phyloP scores from a whole-genome alignment of 2,797 vertebrate genomes.

The Sebastes hopkinsi region DNA sequence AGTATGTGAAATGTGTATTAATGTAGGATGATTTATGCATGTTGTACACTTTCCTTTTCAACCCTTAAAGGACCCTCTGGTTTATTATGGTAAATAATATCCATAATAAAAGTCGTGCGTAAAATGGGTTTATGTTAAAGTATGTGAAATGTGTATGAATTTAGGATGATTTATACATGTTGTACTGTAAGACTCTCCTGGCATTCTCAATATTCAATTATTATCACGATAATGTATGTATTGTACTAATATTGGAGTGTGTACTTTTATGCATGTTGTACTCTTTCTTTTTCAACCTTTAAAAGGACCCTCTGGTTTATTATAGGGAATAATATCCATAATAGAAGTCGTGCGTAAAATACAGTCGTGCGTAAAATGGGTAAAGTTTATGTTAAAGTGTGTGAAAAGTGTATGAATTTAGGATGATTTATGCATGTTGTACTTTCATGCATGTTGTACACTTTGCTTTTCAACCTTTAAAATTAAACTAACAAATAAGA shows the following conservation, averaged over 20 bases:
- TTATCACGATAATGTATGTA: too few species aligned
- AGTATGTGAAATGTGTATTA: too few species aligned
- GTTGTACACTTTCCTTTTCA: neutral
- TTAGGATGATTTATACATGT: too few species aligned
- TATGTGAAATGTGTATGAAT: too few species aligned
- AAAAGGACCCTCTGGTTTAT: neutral
- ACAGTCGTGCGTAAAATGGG: too few species aligned
- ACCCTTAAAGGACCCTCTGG: accelerated
- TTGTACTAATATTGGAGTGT: too few species aligned
- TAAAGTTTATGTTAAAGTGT: neutral
- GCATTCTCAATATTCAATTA: too few species aligned
- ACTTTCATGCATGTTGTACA: neutral
- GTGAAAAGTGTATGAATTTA: too few species aligned
- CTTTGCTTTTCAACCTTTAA: neutral
- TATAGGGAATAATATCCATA: neutral
- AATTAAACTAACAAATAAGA: neutral
- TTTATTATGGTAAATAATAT: neutral
- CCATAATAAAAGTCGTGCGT: neutral
- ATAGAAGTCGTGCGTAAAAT: conserved; percentile 6
- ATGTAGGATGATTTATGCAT: too few species aligned
- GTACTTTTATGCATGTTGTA: neutral
- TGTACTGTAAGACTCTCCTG: too few species aligned
- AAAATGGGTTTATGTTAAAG: too few species aligned
- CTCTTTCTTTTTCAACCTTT: neutral
- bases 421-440: too few species aligned